Conservation (phyloP, 2,113 vertebrate genomes). For the rat (Rattus norvegicus) region DNA sequence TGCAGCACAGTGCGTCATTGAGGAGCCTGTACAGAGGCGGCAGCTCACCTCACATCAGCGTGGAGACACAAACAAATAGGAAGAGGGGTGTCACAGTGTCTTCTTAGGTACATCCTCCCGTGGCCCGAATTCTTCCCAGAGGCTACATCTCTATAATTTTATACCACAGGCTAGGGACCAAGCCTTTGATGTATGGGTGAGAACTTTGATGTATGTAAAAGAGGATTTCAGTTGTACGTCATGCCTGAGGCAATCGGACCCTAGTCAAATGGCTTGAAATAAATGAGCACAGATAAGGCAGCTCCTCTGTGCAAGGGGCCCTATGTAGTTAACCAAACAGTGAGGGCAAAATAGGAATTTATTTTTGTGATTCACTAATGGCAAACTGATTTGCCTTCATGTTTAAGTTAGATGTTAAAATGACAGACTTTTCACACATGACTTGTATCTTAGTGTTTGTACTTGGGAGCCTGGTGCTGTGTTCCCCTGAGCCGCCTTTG, state of each 20-base stretch:
- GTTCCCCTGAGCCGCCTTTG: neutral
- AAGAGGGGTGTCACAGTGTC: neutral
- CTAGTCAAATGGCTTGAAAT: neutral
- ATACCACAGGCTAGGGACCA: neutral
- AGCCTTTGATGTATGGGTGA: neutral
- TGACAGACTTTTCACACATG: neutral
- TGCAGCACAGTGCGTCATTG: too few relatives aligned
- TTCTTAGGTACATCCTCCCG: neutral
- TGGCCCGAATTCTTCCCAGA: neutral
- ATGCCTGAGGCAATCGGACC: rapidly evolving
- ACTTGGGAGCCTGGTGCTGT: neutral
- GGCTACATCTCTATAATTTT: neutral
- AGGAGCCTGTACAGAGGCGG: neutral
- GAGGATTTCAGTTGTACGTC: rapidly evolving
- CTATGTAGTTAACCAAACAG: neutral
- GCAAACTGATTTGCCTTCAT: neutral
- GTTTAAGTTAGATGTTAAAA: neutral
- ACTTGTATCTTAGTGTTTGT: neutral
- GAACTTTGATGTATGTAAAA: too few relatives aligned
- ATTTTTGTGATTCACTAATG: neutral
- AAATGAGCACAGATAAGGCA: neutral
- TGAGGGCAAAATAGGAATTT: too few relatives aligned
- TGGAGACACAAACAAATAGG: neutral
- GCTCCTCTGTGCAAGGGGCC: neutral
- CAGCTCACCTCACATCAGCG: neutral